phyloP scores from a whole-genome alignment of 2,797 vertebrate species.

The Malacoctenus gilli region DNA sequence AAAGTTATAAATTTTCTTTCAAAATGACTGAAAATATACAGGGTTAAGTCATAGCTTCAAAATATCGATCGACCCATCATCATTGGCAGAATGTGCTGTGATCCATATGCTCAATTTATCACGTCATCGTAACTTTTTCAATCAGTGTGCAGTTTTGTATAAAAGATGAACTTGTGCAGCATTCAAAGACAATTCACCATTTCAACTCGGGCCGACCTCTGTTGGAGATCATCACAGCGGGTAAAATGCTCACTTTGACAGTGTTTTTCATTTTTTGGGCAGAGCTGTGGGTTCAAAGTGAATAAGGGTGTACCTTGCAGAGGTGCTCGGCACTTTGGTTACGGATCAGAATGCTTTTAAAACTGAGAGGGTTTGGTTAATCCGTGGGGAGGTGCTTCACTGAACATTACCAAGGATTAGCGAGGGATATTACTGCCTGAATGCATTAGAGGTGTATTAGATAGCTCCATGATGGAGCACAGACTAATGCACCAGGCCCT shows the following conservation, averaged over 20 bases:
- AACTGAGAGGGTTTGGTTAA: conserved; percentile 72
- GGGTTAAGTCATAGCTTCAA: too few relatives aligned
- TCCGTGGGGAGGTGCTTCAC: conserved; percentile 64
- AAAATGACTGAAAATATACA: too few relatives aligned
- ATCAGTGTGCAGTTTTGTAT: too few relatives aligned
- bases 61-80: too few relatives aligned
- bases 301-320: conserved; percentile 54
- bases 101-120: too few relatives aligned
- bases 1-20: too few relatives aligned
- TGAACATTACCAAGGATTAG: conserved; percentile 79
- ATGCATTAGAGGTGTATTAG: conserved; percentile 81
- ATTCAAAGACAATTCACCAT: too few relatives aligned
- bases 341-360: conserved; percentile 76
- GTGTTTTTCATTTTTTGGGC: conserved; percentile 23
- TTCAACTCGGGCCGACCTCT: conserved; percentile 22
- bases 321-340: conserved; percentile 51
- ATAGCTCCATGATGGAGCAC: conserved; percentile 69
- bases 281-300: conserved; percentile 25
- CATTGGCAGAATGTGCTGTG: too few relatives aligned
- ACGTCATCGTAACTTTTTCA: too few relatives aligned
- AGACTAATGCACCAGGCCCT: conserved; percentile 74
- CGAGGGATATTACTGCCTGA: conserved; percentile 72
- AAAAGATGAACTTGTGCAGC: too few relatives aligned
- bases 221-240: conserved; percentile 3
- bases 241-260: conserved; percentile 25